A percentile compares a stretch with the other conserved stretches of the same genome.
phyloP scores from a whole-genome alignment of 2,797 vertebrate species.

The Ibycter americanus region DNA sequence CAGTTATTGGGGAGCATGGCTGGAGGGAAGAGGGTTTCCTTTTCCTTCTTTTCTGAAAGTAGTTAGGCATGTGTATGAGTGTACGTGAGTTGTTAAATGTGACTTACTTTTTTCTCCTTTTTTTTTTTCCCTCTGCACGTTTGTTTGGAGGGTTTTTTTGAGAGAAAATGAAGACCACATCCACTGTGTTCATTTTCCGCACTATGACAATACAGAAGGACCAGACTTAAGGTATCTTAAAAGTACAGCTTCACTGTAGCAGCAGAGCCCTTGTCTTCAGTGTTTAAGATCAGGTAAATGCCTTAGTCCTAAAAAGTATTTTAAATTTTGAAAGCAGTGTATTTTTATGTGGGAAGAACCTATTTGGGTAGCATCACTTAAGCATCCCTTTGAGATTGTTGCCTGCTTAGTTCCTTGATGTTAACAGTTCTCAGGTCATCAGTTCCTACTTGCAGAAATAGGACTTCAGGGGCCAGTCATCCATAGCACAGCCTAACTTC shows the following conservation, averaged over 20 bases:
- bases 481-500: not conserved
- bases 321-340: not conserved
- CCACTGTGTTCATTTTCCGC: not conserved
- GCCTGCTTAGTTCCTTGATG: conserved; percentile 10
- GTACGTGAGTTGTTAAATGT: not conserved
- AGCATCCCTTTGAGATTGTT: not conserved
- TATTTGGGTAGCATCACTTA: not conserved
- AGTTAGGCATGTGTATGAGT: not conserved
- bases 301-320: not conserved
- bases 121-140: too few species aligned
- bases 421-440: conserved; percentile 12
- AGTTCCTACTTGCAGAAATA: not conserved
- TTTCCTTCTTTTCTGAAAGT: not conserved
- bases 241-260: not conserved
- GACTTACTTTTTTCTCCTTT: not conserved
- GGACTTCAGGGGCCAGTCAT: not conserved
- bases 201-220: not conserved
- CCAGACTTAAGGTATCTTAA: not conserved
- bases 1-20: not conserved
- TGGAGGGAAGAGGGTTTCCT: not conserved
- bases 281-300: not conserved
- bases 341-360: not conserved
- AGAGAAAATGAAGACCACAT: not conserved
- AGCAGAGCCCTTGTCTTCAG: not conserved
- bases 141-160: not conserved